Evolutionary conservation across 2,797 vertebrate genomes (phyloP).

Genomic region (Sebastes hubbsi): DNA sequence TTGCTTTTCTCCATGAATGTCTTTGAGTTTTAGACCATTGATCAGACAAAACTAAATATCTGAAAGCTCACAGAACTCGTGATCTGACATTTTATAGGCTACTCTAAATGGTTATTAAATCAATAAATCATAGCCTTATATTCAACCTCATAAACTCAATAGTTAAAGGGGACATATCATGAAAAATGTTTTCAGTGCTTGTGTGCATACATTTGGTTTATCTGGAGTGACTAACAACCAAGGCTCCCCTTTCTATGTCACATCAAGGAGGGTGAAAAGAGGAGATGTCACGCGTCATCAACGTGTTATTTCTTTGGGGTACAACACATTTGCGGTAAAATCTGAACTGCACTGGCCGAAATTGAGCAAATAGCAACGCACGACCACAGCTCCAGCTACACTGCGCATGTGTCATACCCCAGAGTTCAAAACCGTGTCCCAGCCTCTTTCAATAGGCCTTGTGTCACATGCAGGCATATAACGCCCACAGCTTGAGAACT

Average conservation of each 20-base stretch:
- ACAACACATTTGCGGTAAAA: too few relatives aligned
- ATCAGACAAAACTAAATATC: not conserved
- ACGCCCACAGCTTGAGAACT: not conserved
- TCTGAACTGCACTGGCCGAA: too few relatives aligned
- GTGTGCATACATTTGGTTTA: not conserved
- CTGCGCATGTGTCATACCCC: too few relatives aligned
- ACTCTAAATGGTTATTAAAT: not conserved
- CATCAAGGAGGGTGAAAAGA: too few relatives aligned
- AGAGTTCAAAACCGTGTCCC: rapidly evolving
- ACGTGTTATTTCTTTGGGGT: too few relatives aligned
- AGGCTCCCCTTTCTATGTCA: too few relatives aligned
- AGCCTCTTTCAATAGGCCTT: too few relatives aligned
- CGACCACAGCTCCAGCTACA: too few relatives aligned
- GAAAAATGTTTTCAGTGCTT: not conserved
- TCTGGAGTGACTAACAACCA: rapidly evolving
- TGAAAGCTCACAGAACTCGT: not conserved
- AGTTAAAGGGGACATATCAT: not conserved
- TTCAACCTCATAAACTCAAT: not conserved
- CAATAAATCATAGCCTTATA: not conserved
- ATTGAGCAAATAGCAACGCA: too few relatives aligned
- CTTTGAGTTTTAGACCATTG: not conserved
- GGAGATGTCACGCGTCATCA: too few relatives aligned
- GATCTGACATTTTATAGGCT: not conserved
- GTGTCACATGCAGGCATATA: not conserved
- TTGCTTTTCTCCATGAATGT: not conserved